Evolutionary conservation across 2,888 invertebrate species (phyloP), one percentile per base, ranked within the genome.

Genomic region (Epinotia bilunana): DNA sequence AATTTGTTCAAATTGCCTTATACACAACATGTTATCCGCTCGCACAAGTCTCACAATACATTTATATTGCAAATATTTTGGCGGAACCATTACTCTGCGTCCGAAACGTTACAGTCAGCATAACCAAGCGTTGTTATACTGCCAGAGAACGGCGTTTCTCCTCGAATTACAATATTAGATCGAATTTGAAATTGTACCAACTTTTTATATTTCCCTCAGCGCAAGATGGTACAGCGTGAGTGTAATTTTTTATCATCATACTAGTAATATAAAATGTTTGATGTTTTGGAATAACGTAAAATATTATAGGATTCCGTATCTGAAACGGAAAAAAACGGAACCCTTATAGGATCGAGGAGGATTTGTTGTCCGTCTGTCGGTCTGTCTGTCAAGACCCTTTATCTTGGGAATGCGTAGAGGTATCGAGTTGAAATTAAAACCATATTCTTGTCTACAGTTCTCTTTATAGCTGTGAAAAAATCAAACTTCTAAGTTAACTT

Each of bases 131-230:
- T 33, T 55, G 67, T 28, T 28, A n/a, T 23, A 61, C 20, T n/a
- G 39, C 39, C 16, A 57, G 3, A 73, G 33, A 73, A 58, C 60
- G 18, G 16, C 63, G 46, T 63, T 69, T 57, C 60, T 23, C 13
- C 55, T 73, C 55, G 9, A 7, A 39, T 39, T 39, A 39, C 39
- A 9, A 63, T 63, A 20, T 73, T 67, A 43, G 61, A 68, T 55
- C 43, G 55, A 73, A 57, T 69, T 62, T 69, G 12, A 74, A 69
- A 74, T 58, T 63, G 12, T 65, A 58, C n/a, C 49, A 69, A 63
- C 46, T 64, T 70, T 74, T 69, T 64, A 74, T 70, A 69, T 57
- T 43, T 63, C 69, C 63, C 69, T 33, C 33, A 62, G 69, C 73
- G 49, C 63, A 49, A 63, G 69, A 63, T 60, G 33, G 57, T 9